A percentile compares a stretch with the other conserved stretches of the same genome.
phyloP scores from a whole-genome alignment of 2,797 vertebrate species.

The Halcyon smyrnensis region DNA sequence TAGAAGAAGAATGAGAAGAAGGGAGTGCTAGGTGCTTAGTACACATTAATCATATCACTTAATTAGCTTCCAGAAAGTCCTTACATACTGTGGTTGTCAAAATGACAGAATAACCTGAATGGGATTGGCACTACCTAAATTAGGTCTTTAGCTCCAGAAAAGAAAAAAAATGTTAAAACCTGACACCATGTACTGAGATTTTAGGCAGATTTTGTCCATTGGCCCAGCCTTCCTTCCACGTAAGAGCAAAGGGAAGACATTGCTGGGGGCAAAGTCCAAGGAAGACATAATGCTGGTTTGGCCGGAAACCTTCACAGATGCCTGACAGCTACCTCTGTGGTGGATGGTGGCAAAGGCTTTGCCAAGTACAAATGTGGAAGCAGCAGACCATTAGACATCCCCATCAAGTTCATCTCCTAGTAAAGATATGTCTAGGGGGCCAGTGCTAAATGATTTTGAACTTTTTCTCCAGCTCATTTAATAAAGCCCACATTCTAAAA shows the following conservation, averaged over 20 bases:
- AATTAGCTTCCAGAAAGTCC: neutral
- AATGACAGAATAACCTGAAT: neutral
- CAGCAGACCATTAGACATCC: neutral
- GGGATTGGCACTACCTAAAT: neutral
- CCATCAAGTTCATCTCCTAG: neutral
- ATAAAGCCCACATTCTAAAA: neutral
- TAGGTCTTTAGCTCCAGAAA: neutral
- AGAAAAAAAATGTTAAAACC: neutral
- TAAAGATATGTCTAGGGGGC: neutral
- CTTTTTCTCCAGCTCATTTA: neutral
- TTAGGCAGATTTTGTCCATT: neutral
- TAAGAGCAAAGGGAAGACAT: neutral
- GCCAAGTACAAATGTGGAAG: neutral
- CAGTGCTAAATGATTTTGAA: neutral
- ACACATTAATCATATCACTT: neutral
- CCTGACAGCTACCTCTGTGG: accelerated
- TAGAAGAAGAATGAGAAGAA: neutral
- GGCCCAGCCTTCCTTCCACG: neutral
- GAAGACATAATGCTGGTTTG: neutral
- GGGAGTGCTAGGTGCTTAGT: neutral
- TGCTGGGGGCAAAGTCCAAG: neutral
- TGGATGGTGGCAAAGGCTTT: neutral
- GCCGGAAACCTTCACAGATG: neutral
- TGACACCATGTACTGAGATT: neutral
- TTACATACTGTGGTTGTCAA: neutral